These are phyloP conservation scores for Panthera tigris DNA, from an alignment of 2,113 vertebrate genomes.

Conservation along the genomic window DNA sequence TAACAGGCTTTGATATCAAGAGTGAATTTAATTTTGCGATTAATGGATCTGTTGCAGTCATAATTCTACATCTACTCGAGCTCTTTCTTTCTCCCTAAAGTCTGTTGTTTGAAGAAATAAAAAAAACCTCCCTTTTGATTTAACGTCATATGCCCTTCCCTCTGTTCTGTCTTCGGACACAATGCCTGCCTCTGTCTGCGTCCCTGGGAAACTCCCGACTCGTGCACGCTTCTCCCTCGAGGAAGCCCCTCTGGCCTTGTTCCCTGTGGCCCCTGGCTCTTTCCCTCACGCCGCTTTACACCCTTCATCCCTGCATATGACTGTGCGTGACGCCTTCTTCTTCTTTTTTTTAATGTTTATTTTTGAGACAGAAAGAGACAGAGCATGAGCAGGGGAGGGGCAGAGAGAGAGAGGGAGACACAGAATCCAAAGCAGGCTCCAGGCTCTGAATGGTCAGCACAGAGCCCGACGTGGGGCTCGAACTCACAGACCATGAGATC, in stretches of 20 bases:
- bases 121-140: background rate
- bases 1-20: background rate
- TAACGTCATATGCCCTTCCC: rapidly evolving
- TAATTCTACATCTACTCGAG: background rate
- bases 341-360: no score
- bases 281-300: rapidly evolving
- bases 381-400: no score
- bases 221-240: rapidly evolving
- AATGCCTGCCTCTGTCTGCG: rapidly evolving
- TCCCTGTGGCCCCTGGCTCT: background rate
- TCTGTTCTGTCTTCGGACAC: background rate
- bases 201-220: background rate
- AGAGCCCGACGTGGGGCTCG: no score
- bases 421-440: no score
- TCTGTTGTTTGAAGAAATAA: background rate
- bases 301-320: rapidly evolving
- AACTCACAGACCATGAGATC: no score
- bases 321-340: rapidly evolving
- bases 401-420: no score
- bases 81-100: background rate
- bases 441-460: no score
- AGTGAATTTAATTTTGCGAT: background rate
- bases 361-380: no score
- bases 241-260: rapidly evolving
- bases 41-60: background rate